Percentiles rank a stretch among this genome's conserved stretches.
Conservation (phyloP, 2,113 vertebrate genomes). For the Cyanistes caeruleus region DNA sequence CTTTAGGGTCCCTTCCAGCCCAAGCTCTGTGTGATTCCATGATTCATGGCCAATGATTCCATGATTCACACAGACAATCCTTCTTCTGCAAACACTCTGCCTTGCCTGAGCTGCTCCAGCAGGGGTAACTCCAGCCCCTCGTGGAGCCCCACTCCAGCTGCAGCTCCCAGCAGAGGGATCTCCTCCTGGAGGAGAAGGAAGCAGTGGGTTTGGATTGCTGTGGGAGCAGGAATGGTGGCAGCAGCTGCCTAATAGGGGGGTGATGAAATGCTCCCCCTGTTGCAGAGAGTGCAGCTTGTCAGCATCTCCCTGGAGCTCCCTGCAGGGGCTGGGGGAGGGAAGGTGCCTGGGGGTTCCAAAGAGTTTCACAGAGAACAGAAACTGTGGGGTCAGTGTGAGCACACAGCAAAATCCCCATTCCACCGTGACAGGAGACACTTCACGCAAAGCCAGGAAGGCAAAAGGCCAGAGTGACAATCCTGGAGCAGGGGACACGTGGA, state of each 20-base stretch:
- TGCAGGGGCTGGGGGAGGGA: background rate
- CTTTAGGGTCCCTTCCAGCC: background rate
- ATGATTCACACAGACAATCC: background rate
- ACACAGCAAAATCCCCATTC: too few relatives aligned
- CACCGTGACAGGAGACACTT: rapidly evolving
- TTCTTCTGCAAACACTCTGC: background rate
- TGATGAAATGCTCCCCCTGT: background rate
- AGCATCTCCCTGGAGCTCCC: background rate
- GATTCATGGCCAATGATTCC: too few relatives aligned
- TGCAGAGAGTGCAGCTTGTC: background rate
- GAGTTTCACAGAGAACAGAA: rapidly evolving
- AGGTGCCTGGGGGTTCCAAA: background rate
- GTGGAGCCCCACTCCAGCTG: too few relatives aligned
- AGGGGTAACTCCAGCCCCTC: background rate
- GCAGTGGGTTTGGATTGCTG: too few relatives aligned
- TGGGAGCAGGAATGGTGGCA: background rate
- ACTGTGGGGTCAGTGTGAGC: background rate
- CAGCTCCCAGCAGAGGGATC: too few relatives aligned
- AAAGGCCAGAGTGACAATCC: rapidly evolving
- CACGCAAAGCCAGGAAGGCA: background rate
- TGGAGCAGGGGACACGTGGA: rapidly evolving
- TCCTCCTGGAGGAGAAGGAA: background rate
- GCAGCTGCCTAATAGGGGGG: background rate
- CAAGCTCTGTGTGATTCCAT: background rate
- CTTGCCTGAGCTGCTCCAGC: background rate